Evolutionary conservation across 2,113 vertebrate genomes (phyloP).

Genomic region (Gallinago media): DNA sequence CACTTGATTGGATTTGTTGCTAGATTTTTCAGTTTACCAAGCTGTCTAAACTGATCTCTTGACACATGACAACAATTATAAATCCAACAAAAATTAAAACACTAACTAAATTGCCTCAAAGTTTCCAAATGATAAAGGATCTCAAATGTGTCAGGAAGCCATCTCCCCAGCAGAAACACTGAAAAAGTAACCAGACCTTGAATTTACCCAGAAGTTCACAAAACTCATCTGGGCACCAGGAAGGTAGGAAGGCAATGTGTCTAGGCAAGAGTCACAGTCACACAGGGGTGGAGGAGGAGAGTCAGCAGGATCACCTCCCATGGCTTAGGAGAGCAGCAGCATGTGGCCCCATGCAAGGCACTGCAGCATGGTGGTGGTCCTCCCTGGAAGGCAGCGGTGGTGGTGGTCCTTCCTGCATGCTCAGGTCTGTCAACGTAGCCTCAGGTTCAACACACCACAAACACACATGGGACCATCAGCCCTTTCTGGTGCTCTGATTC

Average conservation of each 20-base stretch:
- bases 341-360: rapidly evolving
- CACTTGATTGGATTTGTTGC: conserved; percentile 58
- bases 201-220: background rate
- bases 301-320: too few relatives aligned
- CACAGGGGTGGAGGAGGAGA: background rate
- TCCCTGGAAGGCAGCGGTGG: background rate
- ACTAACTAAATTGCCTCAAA: background rate
- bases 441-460: rapidly evolving
- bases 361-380: rapidly evolving
- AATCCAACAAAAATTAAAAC: conserved; percentile 26
- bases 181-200: background rate
- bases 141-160: background rate
- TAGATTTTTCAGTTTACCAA: conserved; percentile 36
- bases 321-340: background rate
- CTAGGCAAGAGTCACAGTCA: rapidly evolving
- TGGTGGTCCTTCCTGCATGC: too few relatives aligned
- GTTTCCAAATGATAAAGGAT: background rate
- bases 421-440: background rate
- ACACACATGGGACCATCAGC: rapidly evolving
- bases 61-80: conserved; percentile 34
- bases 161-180: background rate
- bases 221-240: background rate
- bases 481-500: background rate
- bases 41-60: conserved; percentile 35
- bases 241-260: background rate